These are phyloP conservation scores for Artibeus lituratus DNA, from an alignment of 2,797 vertebrate genomes.

Conservation along the genomic window DNA sequence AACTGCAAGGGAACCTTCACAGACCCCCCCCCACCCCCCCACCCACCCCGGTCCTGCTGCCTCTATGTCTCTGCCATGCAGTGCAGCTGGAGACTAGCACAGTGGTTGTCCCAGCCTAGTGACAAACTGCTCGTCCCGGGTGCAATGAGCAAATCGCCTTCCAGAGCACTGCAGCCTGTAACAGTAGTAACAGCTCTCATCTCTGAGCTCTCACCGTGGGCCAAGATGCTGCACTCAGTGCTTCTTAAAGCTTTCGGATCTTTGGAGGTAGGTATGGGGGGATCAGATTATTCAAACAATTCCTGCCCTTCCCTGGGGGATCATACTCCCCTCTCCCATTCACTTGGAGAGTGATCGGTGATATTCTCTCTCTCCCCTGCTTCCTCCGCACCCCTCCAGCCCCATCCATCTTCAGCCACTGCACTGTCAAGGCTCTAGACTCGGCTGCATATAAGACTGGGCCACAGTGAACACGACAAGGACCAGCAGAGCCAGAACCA, in stretches of 20 bases:
- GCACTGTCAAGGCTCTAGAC: background rate
- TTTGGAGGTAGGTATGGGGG: background rate
- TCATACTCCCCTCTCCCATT: background rate
- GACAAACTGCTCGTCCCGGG: background rate
- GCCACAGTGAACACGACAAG: background rate
- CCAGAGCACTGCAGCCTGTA: background rate
- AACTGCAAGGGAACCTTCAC: no score
- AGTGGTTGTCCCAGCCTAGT: background rate
- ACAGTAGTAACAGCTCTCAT: background rate
- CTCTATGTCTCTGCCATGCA: background rate
- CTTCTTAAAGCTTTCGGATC: background rate
- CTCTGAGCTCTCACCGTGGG: rapidly evolving
- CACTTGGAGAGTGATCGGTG: background rate
- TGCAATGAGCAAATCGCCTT: background rate
- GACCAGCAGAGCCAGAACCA: background rate
- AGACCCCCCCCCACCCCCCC: no score
- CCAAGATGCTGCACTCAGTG: background rate
- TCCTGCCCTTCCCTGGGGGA: background rate
- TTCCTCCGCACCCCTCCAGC: no score
- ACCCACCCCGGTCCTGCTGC: background rate
- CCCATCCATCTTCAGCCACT: background rate
- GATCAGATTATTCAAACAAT: background rate
- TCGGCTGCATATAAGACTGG: background rate
- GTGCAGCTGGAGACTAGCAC: background rate
- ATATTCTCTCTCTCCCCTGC: no score